A percentile compares a stretch with the other conserved stretches of the same genome.
Evolutionary conservation across 2,797 vertebrate species (phyloP).

Genomic region (Helostoma temminkii): DNA sequence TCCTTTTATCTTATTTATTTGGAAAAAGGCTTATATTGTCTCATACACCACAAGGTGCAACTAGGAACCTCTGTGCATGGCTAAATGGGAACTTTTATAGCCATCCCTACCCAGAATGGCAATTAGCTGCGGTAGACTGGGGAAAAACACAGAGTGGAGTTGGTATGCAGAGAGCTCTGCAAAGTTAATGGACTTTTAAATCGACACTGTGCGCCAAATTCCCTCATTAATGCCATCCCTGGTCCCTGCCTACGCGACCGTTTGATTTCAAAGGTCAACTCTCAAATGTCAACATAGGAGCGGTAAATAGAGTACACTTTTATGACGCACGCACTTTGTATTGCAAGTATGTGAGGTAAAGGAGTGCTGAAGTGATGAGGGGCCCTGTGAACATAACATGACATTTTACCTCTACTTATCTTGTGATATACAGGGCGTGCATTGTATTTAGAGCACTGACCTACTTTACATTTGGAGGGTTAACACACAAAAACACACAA

Average conservation of each 20-base stretch:
- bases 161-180: slow-evolving; percentile 86
- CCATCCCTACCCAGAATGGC: slow-evolving; percentile 80
- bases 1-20: slow-evolving; percentile 78
- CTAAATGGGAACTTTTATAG: slow-evolving; percentile 82
- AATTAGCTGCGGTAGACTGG: slow-evolving; percentile 84
- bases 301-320: slow-evolving; percentile 82
- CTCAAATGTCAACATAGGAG: slow-evolving; percentile 85
- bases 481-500: neutral
- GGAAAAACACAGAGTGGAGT: slow-evolving; percentile 82
- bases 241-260: slow-evolving; percentile 70
- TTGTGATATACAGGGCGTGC: neutral
- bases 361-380: slow-evolving; percentile 8
- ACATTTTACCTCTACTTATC: slow-evolving; percentile 12
- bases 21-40: slow-evolving; percentile 75
- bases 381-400: neutral
- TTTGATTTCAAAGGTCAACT: slow-evolving; percentile 87
- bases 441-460: neutral
- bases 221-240: slow-evolving; percentile 86
- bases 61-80: slow-evolving; percentile 73
- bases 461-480: neutral
- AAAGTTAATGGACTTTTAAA: slow-evolving; percentile 93
- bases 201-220: slow-evolving; percentile 85
- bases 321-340: slow-evolving; percentile 64
- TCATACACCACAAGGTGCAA: slow-evolving; percentile 64
- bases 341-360: slow-evolving; percentile 45